Percentiles rank a stretch among this genome's conserved stretches.
Conservation (phyloP, 2,888 invertebrate species). For the Achlya flavicornis region DNA sequence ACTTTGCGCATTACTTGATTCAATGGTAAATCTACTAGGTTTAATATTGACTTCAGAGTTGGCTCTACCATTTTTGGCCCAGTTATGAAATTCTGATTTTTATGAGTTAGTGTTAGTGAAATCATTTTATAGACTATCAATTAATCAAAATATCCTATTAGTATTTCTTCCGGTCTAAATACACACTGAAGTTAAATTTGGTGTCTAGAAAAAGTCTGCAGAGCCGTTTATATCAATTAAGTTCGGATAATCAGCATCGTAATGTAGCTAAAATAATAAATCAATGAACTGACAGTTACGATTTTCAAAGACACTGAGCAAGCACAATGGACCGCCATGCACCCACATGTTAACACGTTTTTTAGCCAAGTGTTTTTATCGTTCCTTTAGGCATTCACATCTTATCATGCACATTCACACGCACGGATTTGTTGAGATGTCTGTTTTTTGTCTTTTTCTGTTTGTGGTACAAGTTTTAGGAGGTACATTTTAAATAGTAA, state of each 20-base stretch:
- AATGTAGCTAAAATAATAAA: not conserved
- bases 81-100: slow-evolving; percentile 18
- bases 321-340: slow-evolving; percentile 17
- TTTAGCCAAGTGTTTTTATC: slow-evolving; percentile 41
- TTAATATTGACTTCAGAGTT: slow-evolving; percentile 50
- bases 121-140: too few species aligned
- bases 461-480: slow-evolving; percentile 25
- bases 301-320: not conserved
- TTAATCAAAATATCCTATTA: too few species aligned
- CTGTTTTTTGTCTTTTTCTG: slow-evolving; percentile 57
- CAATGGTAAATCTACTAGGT: slow-evolving; percentile 53
- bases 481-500: not conserved
- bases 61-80: slow-evolving; percentile 37
- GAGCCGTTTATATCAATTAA: not conserved
- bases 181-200: too few species aligned
- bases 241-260: not conserved
- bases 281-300: not conserved
- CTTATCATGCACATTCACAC: slow-evolving; percentile 70
- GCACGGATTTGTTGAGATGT: slow-evolving; percentile 52
- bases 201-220: too few species aligned
- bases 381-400: slow-evolving; percentile 41
- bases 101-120: not conserved
- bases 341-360: slow-evolving; percentile 49
- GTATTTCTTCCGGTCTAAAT: too few species aligned
- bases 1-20: slow-evolving; percentile 50